These are phyloP conservation scores for Addax nasomaculatus DNA, from an alignment of 2,113 vertebrate species.

Conservation along the genomic window DNA sequence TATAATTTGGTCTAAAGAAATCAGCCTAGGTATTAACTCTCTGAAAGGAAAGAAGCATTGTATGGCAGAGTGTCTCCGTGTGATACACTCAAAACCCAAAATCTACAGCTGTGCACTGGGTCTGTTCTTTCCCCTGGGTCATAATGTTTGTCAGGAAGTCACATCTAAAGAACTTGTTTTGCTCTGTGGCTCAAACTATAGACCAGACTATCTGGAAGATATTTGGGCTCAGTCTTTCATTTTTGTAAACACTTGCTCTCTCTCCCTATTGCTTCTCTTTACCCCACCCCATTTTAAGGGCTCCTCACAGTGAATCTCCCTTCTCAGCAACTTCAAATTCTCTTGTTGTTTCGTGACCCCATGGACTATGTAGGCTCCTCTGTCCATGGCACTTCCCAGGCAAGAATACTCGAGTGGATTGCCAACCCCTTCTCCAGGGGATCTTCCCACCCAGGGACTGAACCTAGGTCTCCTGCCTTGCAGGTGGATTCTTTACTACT, in stretches of 20 bases:
- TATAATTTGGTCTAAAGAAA: neutral
- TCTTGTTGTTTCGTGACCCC: neutral
- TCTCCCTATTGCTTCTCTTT: neutral
- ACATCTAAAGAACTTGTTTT: neutral
- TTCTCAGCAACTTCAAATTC: neutral
- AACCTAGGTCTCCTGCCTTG: neutral
- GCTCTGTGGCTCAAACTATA: neutral
- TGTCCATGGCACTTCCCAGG: neutral
- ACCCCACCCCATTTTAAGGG: neutral
- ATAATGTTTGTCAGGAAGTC: neutral
- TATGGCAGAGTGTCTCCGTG: neutral
- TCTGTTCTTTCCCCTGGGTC: neutral
- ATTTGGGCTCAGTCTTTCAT: neutral
- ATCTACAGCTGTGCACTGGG: fast-evolving
- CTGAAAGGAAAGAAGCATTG: neutral
- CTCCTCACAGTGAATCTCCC: neutral
- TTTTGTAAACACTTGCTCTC: neutral
- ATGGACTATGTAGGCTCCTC: neutral
- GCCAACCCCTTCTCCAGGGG: neutral
- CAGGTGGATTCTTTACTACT: neutral
- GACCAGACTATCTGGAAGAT: neutral
- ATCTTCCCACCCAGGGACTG: neutral
- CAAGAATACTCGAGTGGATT: neutral
- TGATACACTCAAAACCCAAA: neutral
- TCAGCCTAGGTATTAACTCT: neutral